Base-by-base conservation (phyloP, 2,113 vertebrate genomes). In the Grallaria varia region DNA sequence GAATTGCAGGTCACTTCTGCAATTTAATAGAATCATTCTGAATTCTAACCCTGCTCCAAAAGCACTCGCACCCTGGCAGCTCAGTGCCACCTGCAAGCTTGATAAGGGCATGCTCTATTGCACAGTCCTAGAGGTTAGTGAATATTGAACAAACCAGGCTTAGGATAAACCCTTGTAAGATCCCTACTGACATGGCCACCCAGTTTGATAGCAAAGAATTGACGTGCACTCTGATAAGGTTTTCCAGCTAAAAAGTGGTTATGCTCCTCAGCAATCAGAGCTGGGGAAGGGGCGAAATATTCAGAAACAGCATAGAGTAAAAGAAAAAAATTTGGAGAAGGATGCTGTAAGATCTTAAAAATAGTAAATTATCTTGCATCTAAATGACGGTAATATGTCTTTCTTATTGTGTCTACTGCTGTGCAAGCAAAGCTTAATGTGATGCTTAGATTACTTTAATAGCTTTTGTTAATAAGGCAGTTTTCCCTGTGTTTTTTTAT, bases 361-460 rank as follows among this genome's bases (percentile, higher is more conserved):
- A 96, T 77, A 96, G 97, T 96, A 96, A 97, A 97, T 97, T 97
- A 97, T 97, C 93, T 94, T 77, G 78, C 88, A 87, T 96, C 96
- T 97, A 97, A 97, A 96, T 96, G 94, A 96, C 96, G 95, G 89
- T 93, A 97, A 97, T 97, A 96, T 85, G 96, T 92, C 95, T 94
- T 97, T 93, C 93, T 97, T 95, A 96, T 96, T 96, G 95, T 94
- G 95, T 93, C 95, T 97, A 96, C 94, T 96, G 96, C 97, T 97
- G 97, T 3, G 97, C 96, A 95, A 97, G 97, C 97, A 97, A 97
- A 96, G 96, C 97, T 96, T 97, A 97, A 97, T 97, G 96, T 93
- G 96, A 95, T 97, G 96, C 96, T 97, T 97, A 97, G 96, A 97
- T 97, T 97, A 87, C 97, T 97, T 96, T 97, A 97, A 97, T 97